Base-by-base conservation (phyloP, 2,113 vertebrate genomes). In the Centropus bengalensis region DNA sequence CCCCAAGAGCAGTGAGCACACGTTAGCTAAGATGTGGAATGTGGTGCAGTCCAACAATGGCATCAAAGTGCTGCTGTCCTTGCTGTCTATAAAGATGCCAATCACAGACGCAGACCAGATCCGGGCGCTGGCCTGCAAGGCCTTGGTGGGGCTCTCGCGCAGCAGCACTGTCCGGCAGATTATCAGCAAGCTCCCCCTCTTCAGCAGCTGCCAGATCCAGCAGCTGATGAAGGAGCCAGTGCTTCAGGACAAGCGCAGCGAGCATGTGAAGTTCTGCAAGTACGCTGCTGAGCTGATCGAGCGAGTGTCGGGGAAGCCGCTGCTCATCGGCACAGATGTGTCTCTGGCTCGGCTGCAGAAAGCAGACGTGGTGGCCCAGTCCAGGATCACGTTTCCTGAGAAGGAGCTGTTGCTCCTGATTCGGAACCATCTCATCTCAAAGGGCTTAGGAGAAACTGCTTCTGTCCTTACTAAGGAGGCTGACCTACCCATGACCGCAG, bases 91-190 rank as follows among this genome's bases (percentile, higher is more conserved):
- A 89, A 99, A 99, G 98, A 99, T 99, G 98, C 99, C 99, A 6
- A 99, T 99, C 93, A 99, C 99, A 0, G 99, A 99, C 8, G 99
- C 99, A 0, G 99, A 99, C 96, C 99, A 99, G 98, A 99, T 99
- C 95, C 98, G 99, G 59, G 99, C 99, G 0, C 89, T 99, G 90
- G 98, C 99, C 47, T 99, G 99, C 92, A 99, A 99, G 91, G 99
- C 99, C 28, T 96, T 99, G 87, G 99, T 99, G 78, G 99, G 99
- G 55, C 97, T 99, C 49, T 99, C 99, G 0, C 99, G 99, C 40
- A 99, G 99, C 82, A 98, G 98, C 82, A 98, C 99, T 0, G 99
- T 99, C 24, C 97, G 99, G 81, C 99, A 99, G 98, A 99, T 99
- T 89, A 99, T 99, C 97, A 99, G 99, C 98, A 99, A 99, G 96